Percentiles rank a stretch among this genome's conserved stretches.
phyloP scores from a whole-genome alignment of 2,888 invertebrate genomes.

The Ethmia dodecea region DNA sequence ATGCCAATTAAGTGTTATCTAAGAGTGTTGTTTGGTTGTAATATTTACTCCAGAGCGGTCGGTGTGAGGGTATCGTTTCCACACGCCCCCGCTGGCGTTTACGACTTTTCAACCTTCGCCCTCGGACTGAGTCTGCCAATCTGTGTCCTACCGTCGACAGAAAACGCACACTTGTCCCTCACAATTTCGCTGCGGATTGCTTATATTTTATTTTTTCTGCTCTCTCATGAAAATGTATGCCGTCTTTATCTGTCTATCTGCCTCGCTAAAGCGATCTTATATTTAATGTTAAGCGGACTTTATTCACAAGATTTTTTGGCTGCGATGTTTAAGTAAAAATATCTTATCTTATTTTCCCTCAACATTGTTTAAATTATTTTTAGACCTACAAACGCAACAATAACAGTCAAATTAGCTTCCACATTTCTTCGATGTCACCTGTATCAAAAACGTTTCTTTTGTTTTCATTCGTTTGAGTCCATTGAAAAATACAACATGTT shows the following conservation, averaged over 20 bases:
- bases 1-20: constrained; percentile 57
- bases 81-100: constrained; percentile 31
- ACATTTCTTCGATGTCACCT: too few relatives aligned
- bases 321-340: constrained; percentile 39
- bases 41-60: constrained; percentile 41
- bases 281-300: constrained; percentile 60
- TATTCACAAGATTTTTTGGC: constrained; percentile 47
- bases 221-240: constrained; percentile 62
- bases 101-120: constrained; percentile 29
- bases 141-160: constrained; percentile 43
- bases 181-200: constrained; percentile 47
- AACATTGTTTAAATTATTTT: constrained; percentile 49
- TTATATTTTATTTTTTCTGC: constrained; percentile 54
- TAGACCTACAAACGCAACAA: constrained; percentile 38
- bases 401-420: constrained; percentile 23
- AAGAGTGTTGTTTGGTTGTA: constrained; percentile 36
- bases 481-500: too few relatives aligned
- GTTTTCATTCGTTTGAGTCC: too few relatives aligned
- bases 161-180: constrained; percentile 51
- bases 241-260: constrained; percentile 61
- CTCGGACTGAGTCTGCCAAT: constrained; percentile 38
- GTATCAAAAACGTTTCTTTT: too few relatives aligned
- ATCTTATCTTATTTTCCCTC: constrained; percentile 27
- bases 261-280: constrained; percentile 60
- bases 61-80: constrained; percentile 43